A percentile compares a stretch with the other conserved stretches of the same genome.
Evolutionary conservation across 1,140 invertebrate genomes (phyloP).

Genomic region (Lepidotrigona ventralis): DNA sequence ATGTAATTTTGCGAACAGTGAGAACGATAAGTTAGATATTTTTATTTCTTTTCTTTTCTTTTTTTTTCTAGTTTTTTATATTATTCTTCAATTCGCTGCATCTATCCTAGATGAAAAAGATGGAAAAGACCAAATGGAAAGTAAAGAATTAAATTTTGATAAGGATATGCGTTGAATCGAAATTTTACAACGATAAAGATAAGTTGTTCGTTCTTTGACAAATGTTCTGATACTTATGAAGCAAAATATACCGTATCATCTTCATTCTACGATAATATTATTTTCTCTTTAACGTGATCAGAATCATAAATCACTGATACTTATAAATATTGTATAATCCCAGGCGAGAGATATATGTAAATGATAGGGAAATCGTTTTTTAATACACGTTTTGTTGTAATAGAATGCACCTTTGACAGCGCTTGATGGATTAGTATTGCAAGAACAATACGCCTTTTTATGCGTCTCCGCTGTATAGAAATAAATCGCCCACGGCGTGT

Average conservation of each 20-base stretch:
- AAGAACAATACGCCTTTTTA: slow-evolving; percentile 39
- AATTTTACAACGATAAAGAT: too few relatives aligned
- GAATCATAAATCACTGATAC: not conserved
- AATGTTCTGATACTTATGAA: too few relatives aligned
- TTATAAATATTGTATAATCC: not conserved
- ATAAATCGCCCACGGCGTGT: slow-evolving; percentile 23
- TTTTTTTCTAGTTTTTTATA: not conserved
- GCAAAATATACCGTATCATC: not conserved
- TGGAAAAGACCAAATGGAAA: too few relatives aligned
- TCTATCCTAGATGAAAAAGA: too few relatives aligned
- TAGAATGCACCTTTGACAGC: slow-evolving; percentile 32
- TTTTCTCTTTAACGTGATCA: not conserved
- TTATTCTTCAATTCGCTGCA: not conserved
- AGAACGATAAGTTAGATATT: not conserved
- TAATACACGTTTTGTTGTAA: not conserved
- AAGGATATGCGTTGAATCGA: too few relatives aligned
- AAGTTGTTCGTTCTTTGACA: too few relatives aligned
- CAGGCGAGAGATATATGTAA: not conserved
- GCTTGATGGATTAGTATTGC: slow-evolving; percentile 37
- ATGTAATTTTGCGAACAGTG: not conserved
- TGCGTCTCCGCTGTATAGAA: slow-evolving; percentile 2
- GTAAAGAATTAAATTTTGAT: too few relatives aligned
- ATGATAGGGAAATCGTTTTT: too few relatives aligned
- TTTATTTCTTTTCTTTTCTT: not conserved
- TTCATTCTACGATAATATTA: not conserved